Conservation (phyloP, 2,797 vertebrate genomes). For the Bryconaethiops microstoma region DNA sequence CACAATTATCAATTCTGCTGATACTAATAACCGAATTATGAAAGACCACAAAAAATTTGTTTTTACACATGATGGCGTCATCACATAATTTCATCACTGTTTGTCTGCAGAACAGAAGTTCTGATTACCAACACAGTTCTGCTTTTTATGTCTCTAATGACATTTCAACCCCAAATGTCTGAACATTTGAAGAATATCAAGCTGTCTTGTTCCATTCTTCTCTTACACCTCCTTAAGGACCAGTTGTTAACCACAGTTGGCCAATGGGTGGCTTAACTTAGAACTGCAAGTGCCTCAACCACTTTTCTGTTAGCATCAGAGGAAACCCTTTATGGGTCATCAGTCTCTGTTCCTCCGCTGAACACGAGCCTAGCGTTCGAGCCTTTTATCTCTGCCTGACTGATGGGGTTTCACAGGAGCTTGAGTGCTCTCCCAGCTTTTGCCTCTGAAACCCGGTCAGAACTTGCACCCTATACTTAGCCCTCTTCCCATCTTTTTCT, state of each 20-base stretch:
- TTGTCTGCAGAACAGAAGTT: neutral
- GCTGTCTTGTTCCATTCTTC: neutral
- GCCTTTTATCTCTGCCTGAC: conserved; percentile 75
- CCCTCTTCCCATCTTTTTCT: conserved; percentile 40
- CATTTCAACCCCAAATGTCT: conserved; percentile 7
- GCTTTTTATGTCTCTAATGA: conserved; percentile 8
- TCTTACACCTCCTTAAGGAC: conserved; percentile 7
- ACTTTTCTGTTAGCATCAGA: conserved; percentile 61
- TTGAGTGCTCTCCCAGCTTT: conserved; percentile 68
- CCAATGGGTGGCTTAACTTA: neutral
- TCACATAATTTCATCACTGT: neutral
- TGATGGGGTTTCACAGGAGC: conserved; percentile 68
- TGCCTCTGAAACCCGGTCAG: conserved; percentile 63
- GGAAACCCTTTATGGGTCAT: conserved; percentile 69
- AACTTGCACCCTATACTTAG: conserved; percentile 58
- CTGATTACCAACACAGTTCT: conserved; percentile 7
- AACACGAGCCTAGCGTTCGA: conserved; percentile 66
- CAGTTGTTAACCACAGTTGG: neutral
- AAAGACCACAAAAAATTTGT: no score
- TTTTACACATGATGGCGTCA: neutral
- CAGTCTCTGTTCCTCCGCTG: conserved; percentile 65
- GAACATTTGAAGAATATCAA: conserved; percentile 4
- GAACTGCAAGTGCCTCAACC: conserved; percentile 36
- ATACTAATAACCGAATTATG: neutral
- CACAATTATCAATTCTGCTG: no score